A percentile compares a stretch with the other conserved stretches of the same genome.
phyloP scores from a whole-genome alignment of 2,797 vertebrate genomes.

The Halcyon leucocephala region DNA sequence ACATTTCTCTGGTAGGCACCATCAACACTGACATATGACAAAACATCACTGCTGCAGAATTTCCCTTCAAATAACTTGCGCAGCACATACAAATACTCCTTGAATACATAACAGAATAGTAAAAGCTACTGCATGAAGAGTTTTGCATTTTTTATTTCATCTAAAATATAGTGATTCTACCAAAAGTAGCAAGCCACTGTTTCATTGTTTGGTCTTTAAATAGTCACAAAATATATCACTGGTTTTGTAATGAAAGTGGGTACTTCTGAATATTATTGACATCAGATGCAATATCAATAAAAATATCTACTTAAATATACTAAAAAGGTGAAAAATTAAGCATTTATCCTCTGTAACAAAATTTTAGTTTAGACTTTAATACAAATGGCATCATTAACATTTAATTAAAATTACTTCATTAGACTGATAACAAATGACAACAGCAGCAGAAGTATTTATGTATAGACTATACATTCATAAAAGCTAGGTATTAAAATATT shows the following conservation, averaged over 20 bases:
- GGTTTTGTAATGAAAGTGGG: neutral
- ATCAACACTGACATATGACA: neutral
- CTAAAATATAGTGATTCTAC: neutral
- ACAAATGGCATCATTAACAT: neutral
- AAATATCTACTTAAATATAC: neutral
- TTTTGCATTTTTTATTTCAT: neutral
- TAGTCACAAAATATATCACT: neutral
- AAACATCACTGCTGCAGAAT: neutral
- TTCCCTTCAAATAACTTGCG: neutral
- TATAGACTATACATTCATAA: neutral
- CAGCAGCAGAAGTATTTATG: neutral
- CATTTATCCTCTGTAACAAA: neutral
- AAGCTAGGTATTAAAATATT: neutral
- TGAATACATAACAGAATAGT: neutral
- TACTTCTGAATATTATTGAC: neutral
- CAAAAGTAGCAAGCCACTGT: neutral
- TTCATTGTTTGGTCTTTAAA: neutral
- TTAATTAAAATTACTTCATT: neutral
- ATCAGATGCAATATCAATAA: neutral
- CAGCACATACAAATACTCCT: neutral
- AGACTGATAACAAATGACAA: neutral
- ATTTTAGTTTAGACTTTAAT: neutral
- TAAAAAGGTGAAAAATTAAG: neutral
- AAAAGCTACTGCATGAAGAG: neutral
- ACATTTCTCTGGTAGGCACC: neutral